Conservation (phyloP, 2,888 invertebrate genomes). For the Macrophya annulata region DNA sequence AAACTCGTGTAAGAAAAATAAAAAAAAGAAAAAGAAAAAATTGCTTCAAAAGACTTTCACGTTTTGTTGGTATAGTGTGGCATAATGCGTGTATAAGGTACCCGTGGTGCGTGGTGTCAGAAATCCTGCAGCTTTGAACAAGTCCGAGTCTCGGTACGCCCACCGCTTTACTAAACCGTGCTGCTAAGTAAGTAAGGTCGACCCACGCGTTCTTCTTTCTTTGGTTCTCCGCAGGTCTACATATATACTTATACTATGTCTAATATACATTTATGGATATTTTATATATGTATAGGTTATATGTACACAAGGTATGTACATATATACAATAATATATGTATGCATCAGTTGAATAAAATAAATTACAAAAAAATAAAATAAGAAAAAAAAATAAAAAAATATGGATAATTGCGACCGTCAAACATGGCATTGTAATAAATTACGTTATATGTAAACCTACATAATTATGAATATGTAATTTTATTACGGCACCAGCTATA, state of each 20-base stretch:
- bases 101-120: constrained; percentile 60
- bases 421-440: background rate
- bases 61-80: constrained; percentile 50
- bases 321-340: background rate
- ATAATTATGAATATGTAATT: no score
- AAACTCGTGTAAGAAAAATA: constrained; percentile 7
- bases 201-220: background rate
- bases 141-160: constrained; percentile 62
- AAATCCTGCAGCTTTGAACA: constrained; percentile 60
- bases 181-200: background rate
- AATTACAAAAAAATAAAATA: background rate
- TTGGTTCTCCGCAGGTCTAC: background rate
- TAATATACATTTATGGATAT: constrained; percentile 7
- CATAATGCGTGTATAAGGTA: background rate
- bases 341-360: background rate
- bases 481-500: no score
- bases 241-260: background rate
- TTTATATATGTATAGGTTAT: background rate
- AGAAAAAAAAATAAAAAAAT: background rate
- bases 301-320: no score
- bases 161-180: constrained; percentile 62
- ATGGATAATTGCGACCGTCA: background rate
- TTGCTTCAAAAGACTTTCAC: constrained; percentile 52
- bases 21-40: background rate
- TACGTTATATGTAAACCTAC: no score